Percentiles rank a stretch among this genome's conserved stretches.
Conservation (phyloP, 92 coral and sea anemone genomes). For the Phenganax subtilis region DNA sequence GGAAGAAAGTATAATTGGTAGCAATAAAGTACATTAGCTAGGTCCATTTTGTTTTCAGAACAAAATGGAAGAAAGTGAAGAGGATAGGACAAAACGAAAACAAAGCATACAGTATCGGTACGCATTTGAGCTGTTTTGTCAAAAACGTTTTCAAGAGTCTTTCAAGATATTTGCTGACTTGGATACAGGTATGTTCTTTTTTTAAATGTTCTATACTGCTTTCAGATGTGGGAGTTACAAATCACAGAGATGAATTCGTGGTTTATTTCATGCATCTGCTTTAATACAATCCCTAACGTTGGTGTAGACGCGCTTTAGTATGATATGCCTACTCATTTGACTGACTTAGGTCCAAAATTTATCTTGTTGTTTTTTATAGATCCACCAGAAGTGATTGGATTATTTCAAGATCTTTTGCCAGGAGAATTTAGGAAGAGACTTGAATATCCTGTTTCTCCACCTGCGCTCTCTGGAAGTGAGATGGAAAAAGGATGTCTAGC, state of each 20-base stretch:
- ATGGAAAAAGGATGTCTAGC: conserved; percentile 90
- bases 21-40: no score
- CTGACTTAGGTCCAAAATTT: background rate
- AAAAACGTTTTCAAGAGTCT: conserved; percentile 94
- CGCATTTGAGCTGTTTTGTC: conserved; percentile 95
- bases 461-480: conserved; percentile 73
- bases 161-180: conserved; percentile 82
- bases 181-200: conserved; percentile 60
- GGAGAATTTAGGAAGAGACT: conserved; percentile 75
- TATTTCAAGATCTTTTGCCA: conserved; percentile 91
- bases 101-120: conserved; percentile 85
- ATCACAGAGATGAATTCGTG: no score
- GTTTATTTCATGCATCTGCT: no score
- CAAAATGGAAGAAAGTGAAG: conserved; percentile 74
- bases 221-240: background rate
- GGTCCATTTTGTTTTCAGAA: conserved; percentile 48
- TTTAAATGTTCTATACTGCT: background rate
- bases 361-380: conserved; percentile 35
- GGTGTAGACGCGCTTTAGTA: background rate
- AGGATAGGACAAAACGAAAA: conserved; percentile 69
- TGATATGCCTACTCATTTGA: background rate
- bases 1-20: no score
- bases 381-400: conserved; percentile 92
- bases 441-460: conserved; percentile 83
- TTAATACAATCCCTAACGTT: no score